A percentile compares a stretch with the other conserved stretches of the same genome.
Conservation (phyloP, 2,113 vertebrate genomes). For the Gymnocephalus cernua region DNA sequence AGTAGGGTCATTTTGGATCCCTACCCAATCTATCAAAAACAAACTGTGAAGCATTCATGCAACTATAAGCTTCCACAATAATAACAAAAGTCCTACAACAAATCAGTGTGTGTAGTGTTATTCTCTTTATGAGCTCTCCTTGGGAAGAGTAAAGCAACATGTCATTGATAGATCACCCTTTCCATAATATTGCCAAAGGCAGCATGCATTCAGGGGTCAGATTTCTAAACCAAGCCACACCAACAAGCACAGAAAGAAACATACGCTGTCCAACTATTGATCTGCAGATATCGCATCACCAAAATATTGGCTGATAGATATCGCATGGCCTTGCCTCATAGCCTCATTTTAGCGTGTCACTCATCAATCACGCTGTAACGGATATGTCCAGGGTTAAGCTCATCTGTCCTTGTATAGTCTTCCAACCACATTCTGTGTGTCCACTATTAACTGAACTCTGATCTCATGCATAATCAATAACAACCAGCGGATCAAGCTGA, state of each 20-base stretch:
- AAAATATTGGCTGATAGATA: conserved; percentile 66
- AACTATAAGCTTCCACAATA: background rate
- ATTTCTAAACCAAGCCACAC: conserved; percentile 54
- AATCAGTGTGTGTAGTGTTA: background rate
- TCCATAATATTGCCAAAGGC: conserved; percentile 43
- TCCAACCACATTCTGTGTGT: conserved; percentile 57
- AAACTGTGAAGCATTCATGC: conserved; percentile 20
- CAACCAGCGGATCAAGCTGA: conserved; percentile 13
- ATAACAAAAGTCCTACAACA: background rate
- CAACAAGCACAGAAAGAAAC: conserved; percentile 41
- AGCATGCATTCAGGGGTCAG: conserved; percentile 45
- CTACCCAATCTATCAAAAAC: conserved; percentile 4
- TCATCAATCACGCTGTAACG: conserved; percentile 66
- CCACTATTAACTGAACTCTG: conserved; percentile 48
- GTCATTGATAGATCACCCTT: conserved; percentile 52
- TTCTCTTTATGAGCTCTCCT: background rate
- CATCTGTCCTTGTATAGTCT: conserved; percentile 51
- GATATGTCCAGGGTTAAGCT: conserved; percentile 47
- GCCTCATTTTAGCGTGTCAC: conserved; percentile 38
- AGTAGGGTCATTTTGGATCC: background rate
- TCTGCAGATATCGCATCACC: conserved; percentile 67
- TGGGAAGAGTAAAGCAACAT: conserved; percentile 26
- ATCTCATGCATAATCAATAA: conserved; percentile 49
- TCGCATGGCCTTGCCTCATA: conserved; percentile 62
- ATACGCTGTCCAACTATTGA: conserved; percentile 63